phyloP scores from a whole-genome alignment of 2,888 invertebrate species.

The Heliothis peltigera region DNA sequence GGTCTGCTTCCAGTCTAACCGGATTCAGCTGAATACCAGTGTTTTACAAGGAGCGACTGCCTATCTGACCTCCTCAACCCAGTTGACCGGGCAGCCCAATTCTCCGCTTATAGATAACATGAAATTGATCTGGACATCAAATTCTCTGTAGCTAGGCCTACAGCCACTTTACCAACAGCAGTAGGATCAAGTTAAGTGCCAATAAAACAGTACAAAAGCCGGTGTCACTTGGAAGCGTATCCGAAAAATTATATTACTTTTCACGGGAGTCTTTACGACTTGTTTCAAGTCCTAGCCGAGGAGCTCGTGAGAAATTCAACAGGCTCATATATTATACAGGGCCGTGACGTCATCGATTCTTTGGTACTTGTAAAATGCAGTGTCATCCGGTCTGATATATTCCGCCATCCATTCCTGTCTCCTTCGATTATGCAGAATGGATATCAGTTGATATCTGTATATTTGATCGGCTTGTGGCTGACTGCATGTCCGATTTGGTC shows the following conservation, averaged over 20 bases:
- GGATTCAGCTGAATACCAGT: too few relatives aligned
- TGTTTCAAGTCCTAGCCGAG: conserved; percentile 23
- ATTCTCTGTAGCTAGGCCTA: background rate
- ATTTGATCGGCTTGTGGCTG: conserved; percentile 46
- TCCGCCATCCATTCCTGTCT: conserved; percentile 44
- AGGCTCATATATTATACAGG: conserved; percentile 47
- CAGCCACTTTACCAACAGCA: conserved; percentile 15
- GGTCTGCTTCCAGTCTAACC: too few relatives aligned
- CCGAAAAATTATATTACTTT: conserved; percentile 43
- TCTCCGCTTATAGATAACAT: background rate
- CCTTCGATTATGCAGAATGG: conserved; percentile 51
- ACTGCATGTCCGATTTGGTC: conserved; percentile 32
- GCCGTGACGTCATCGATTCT: conserved; percentile 30
- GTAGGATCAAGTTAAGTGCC: conserved; percentile 16
- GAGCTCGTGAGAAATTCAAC: conserved; percentile 47
- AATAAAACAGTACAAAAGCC: conserved; percentile 28
- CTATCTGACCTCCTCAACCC: too few relatives aligned
- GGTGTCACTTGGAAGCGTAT: conserved; percentile 15
- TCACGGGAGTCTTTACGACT: conserved; percentile 37
- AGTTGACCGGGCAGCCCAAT: too few relatives aligned
- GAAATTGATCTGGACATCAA: background rate
- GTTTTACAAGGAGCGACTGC: too few relatives aligned
- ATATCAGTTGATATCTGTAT: conserved; percentile 54
- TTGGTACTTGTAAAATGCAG: conserved; percentile 48
- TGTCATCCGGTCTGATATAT: conserved; percentile 50